These are phyloP conservation scores for Crambe crambe DNA, from an alignment of 37 sponge, comb jelly and placozoan species.

Conservation along the genomic window DNA sequence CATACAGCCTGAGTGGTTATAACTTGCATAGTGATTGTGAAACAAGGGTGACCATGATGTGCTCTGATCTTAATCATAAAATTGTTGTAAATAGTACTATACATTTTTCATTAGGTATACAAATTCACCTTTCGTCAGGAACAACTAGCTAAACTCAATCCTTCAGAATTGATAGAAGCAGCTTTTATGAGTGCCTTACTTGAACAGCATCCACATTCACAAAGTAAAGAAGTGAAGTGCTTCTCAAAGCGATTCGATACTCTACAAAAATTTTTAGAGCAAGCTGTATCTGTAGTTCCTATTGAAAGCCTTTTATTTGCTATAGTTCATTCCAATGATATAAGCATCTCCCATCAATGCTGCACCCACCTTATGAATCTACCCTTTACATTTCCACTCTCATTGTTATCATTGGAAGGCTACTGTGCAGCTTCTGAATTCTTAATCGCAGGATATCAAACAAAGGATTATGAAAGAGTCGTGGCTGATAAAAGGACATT, in stretches of 20 bases:
- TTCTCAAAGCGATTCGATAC: slow-evolving; percentile 21
- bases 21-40: too few species aligned
- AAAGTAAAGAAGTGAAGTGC: not conserved
- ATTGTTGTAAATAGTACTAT: not conserved
- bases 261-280: slow-evolving; percentile 33
- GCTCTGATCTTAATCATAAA: too few species aligned
- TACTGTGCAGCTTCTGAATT: too few species aligned
- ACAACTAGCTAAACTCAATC: slow-evolving; percentile 59
- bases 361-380: slow-evolving; percentile 5
- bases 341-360: slow-evolving; percentile 13
- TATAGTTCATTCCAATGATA: slow-evolving; percentile 12
- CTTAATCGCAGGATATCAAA: not conserved
- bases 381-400: slow-evolving; percentile 11
- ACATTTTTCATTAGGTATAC: slow-evolving; percentile 25
- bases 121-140: slow-evolving; percentile 34
- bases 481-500: not conserved
- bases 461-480: not conserved
- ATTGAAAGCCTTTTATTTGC: slow-evolving; percentile 56
- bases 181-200: slow-evolving; percentile 57
- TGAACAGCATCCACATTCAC: slow-evolving; percentile 22
- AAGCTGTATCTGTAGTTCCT: slow-evolving; percentile 51
- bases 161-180: slow-evolving; percentile 42
- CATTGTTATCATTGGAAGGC: not conserved
- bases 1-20: too few species aligned
- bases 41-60: too few species aligned